Base-by-base conservation (phyloP, 2,797 vertebrate species). In the Enoplosus armatus region DNA sequence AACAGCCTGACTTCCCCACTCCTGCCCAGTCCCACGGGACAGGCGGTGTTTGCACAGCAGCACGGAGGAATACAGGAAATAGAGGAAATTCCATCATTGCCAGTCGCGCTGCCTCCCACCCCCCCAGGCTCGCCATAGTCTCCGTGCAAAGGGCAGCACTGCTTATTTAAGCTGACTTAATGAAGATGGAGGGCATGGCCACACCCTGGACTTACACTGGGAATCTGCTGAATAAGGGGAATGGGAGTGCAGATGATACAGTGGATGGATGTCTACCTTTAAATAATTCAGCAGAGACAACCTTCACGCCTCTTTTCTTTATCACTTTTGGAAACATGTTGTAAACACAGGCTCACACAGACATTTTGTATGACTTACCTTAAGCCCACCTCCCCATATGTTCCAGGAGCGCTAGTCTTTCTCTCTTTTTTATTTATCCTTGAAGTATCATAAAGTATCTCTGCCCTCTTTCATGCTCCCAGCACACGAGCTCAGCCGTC, bases 1-100 rank as follows among this genome's bases (percentile, higher is more conserved):
- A 96, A 95, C 85, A 95, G 75, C 39, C 77, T 78, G 71, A 72
- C 53, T 68, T 86, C 89, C 86, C 85, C 64, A 61, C 65, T 85
- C 86, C 90, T 91, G 67, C 88, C 79, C 85, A 65, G 79, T 60
- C 80, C 89, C 82, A 56, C 64, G 85, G 89, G 90, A 92, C 75
- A 71, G 82, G 69, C 83, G 3, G 37, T 93, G 91, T 93, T 92
- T 95, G 88, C 82, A 91, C 89, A 90, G 89, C 90, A 87, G 84
- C 79, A 80, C 37, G 12, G 85, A 79, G 88, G 84, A 89, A 80
- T 89, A 91, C 91, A 92, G 87, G 90, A 95, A 94, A 93, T 82
- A 92, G 87, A 94, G 91, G 84, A 91, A 90, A 92, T 91, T 93
- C 91, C 91, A 90, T 54, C 80, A 86, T 83, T 86, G 77, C 85